Percentiles rank a stretch among this genome's conserved stretches.
These are phyloP conservation scores for Engystomops pustulosus DNA, from an alignment of 2,113 vertebrate species.

Conservation along the genomic window DNA sequence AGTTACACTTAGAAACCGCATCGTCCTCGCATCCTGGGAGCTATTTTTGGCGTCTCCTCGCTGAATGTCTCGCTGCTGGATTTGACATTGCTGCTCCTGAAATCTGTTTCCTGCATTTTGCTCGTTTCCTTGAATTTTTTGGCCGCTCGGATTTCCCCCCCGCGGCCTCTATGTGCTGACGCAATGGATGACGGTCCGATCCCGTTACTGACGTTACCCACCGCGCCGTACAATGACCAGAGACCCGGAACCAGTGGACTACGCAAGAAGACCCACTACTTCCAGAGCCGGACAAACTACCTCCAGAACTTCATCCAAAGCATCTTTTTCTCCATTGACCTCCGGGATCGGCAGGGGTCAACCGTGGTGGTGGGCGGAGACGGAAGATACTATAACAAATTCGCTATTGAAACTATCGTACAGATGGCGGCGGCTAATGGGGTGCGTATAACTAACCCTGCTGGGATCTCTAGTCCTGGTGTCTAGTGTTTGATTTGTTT, in stretches of 20 bases:
- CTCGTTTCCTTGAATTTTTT: slow-evolving; percentile 54
- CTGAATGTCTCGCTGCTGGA: slow-evolving; percentile 64
- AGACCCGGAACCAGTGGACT: slow-evolving; percentile 85
- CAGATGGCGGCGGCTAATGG: slow-evolving; percentile 98
- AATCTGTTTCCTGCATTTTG: slow-evolving; percentile 53
- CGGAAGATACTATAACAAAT: slow-evolving; percentile 91
- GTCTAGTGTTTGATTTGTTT: no score
- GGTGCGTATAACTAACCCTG: slow-evolving; percentile 79
- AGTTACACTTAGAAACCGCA: slow-evolving; percentile 71
- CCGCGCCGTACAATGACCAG: slow-evolving; percentile 88
- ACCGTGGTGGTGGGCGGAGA: slow-evolving; percentile 94
- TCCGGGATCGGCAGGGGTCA: slow-evolving; percentile 92
- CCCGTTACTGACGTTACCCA: slow-evolving; percentile 86
- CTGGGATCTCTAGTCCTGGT: no score
- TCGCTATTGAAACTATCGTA: slow-evolving; percentile 87
- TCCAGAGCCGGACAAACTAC: slow-evolving; percentile 88
- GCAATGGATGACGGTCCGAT: slow-evolving; percentile 82
- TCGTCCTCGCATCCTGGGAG: slow-evolving; percentile 67
- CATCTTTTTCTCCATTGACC: slow-evolving; percentile 92
- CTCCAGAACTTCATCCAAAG: slow-evolving; percentile 96
- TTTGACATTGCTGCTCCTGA: slow-evolving; percentile 62
- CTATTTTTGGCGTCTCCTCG: slow-evolving; percentile 77
- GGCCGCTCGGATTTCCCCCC: no score
- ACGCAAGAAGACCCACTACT: slow-evolving; percentile 83
- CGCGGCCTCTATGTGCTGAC: slow-evolving; percentile 60